These are phyloP conservation scores for Eupithecia vulgata DNA, from an alignment of 2,888 invertebrate species.

Conservation along the genomic window DNA sequence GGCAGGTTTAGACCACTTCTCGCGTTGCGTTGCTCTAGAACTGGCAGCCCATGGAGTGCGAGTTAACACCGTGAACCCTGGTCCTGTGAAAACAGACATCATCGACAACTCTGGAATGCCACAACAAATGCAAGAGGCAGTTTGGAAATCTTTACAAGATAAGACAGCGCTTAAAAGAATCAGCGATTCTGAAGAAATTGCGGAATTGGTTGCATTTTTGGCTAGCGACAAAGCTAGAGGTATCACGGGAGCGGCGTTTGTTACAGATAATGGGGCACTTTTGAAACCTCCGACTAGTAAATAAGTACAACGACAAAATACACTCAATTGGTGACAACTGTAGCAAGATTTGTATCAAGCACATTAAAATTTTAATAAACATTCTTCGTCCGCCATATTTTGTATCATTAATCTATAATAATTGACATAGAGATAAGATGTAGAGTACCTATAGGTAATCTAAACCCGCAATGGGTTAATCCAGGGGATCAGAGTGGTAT, in stretches of 20 bases:
- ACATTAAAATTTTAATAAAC: neutral
- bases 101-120: conserved; percentile 35
- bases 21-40: conserved; percentile 92
- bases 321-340: neutral
- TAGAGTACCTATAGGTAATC: too few species aligned
- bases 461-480: too few species aligned
- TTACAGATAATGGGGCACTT: conserved; percentile 48
- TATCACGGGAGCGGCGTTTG: conserved; percentile 87
- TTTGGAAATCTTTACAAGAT: conserved; percentile 87
- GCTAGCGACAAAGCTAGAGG: conserved; percentile 86
- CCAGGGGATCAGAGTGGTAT: too few species aligned
- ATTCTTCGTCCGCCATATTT: neutral
- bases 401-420: neutral
- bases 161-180: conserved; percentile 93
- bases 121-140: conserved; percentile 54
- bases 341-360: neutral
- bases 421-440: too few species aligned
- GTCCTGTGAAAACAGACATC: conserved; percentile 85
- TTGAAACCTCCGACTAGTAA: neutral
- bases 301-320: neutral
- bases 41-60: conserved; percentile 88
- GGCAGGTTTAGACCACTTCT: conserved; percentile 90
- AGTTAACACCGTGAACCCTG: conserved; percentile 93
- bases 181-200: conserved; percentile 67
- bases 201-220: conserved; percentile 91